Evolutionary conservation across 2,888 invertebrate species (phyloP).

Genomic region (Ecdyonurus torrentis): DNA sequence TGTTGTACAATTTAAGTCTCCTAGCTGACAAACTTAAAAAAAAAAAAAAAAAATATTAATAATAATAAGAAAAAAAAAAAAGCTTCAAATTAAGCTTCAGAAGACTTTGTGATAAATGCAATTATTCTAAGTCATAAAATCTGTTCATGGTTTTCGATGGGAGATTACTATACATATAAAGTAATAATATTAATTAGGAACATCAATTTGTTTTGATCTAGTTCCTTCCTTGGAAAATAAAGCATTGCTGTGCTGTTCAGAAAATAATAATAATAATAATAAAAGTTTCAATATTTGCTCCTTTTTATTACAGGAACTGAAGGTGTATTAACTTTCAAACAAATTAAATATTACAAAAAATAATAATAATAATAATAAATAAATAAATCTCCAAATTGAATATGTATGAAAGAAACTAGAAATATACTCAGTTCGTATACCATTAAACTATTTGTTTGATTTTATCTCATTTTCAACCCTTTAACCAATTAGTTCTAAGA

Average conservation of each 20-base stretch:
- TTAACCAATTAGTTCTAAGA: too few relatives aligned
- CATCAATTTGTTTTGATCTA: neutral
- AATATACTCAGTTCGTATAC: neutral
- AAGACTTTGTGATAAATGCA: conserved; percentile 15
- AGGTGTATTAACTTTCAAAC: too few relatives aligned
- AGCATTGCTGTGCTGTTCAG: neutral
- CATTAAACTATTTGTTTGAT: too few relatives aligned
- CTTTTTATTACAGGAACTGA: neutral
- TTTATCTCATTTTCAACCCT: too few relatives aligned
- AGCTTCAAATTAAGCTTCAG: conserved; percentile 11
- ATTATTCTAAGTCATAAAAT: conserved; percentile 15
- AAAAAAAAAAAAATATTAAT: too few relatives aligned
- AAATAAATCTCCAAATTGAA: neutral
- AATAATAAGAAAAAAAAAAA: too few relatives aligned
- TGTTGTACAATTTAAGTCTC: neutral
- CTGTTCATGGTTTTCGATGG: neutral
- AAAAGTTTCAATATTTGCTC: neutral
- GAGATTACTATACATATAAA: neutral
- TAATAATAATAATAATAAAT: too few relatives aligned
- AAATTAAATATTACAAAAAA: too few relatives aligned
- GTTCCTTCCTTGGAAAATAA: neutral
- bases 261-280: too few relatives aligned
- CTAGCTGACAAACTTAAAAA: neutral
- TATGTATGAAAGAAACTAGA: neutral
- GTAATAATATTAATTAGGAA: neutral